Base-by-base conservation (phyloP, 2,888 invertebrate species). In the Apodemia zela region DNA sequence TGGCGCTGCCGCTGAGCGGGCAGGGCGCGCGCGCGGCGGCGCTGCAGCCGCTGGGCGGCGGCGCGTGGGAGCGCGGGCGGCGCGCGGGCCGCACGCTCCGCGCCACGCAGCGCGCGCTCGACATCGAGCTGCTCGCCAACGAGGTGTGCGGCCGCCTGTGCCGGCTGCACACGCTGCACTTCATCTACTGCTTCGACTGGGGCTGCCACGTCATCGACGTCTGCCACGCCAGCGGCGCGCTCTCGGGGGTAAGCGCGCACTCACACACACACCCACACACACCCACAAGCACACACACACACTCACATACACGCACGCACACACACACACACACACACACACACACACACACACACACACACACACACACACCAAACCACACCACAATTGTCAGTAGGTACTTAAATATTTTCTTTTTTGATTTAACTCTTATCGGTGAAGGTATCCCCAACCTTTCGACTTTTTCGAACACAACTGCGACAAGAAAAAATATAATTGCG, bases 1-100 rank as follows among this genome's bases (percentile, higher is more conserved):
- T 94, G 78, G 95, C 95, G 60, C 87, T 96, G 69, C 95, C 95
- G 61, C 91, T 96, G 72, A 93, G 94, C 63, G 95, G 95, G 5
- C 94, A 94, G 78, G 96, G 96, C 64, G 94, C 95, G 59, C 94
- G 94, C 60, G 94, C 94, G 77, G 90, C 90, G 11, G 93, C 94
- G 68, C 93, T 95, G 84, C 94, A 95, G 78, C 94, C 93, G 80
- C 93, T 95, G 54, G 92, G 94, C 65, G 89, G 85, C 4, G 80
- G 75, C 18, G 87, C 88, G 0, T 91, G 88, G 87, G 87, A 87
- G 68, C 79, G 68, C 57, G 66, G 73, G 42, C 51, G 61, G 66
- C 10, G 69, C 67, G 7, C 78, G 0, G 71, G 77, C 0, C 83
- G 81, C 61, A 87, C 90, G 0, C 68, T 88, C 35, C 75, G 90